Base-by-base conservation (phyloP, 2,888 invertebrate species). In the Chromoteleia sp. region DNA sequence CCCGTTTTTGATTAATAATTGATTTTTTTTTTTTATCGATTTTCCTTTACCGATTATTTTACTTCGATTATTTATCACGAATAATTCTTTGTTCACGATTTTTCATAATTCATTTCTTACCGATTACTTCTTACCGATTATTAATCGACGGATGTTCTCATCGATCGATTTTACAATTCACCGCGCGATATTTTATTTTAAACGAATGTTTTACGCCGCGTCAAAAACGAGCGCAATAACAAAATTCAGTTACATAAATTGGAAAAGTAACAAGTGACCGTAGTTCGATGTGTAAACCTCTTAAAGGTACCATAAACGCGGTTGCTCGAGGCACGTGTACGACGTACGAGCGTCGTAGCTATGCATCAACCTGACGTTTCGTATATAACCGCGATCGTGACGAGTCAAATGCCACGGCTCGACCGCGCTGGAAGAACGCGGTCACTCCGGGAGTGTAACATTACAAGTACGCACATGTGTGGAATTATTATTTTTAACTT, bases 341-440 rank as follows among this genome's bases (percentile, higher is more conserved):
- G 58, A 63, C 56, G 52, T 50, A 67, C 48, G 52, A 41, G 17
- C 56, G 12, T 45, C 74, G 48, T 63, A 63, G 48, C 68, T 73
- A 74, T 73, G 79, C 79, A 67, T 79, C 68, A 74, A 54, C 50
- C 30, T 52, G 68, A 56, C 74, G 70, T 80, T 75, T 68, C 63
- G 58, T 63, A 75, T 80, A 70, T 63, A 75, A 70, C 63, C 74
- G 19, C 17, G 52, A 63, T 80, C 79, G 79, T 79, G 74, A 74
- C 79, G 74, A 71, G 78, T 78, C 71, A 78, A 78, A 78, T 78
- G 70, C 65, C 77, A 78, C 70, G 77, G 25, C 50, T 58, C 41
- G 56, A 17, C 56, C 21, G 45, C 15, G 59, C 52, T 43, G 29
- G 25, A 67, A 50, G 33, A 43, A 36, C 61, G 12, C 61, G 17